Evolutionary conservation across 2,797 vertebrate species (phyloP), one percentile per base, ranked within the genome.

Genomic region (Enteromius radiatus): DNA sequence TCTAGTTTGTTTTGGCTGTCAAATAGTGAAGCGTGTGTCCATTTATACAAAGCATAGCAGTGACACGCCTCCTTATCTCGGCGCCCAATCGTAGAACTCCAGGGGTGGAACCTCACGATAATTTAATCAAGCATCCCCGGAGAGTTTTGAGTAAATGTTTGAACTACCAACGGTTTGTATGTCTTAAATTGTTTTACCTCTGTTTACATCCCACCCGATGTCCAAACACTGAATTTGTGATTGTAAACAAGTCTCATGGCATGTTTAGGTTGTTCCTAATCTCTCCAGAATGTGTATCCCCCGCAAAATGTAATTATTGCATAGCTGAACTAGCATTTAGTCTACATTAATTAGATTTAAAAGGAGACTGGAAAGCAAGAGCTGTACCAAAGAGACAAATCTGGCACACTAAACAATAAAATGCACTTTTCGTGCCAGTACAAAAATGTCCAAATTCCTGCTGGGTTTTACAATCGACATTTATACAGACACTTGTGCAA

Each of bases 141-240:
- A 85, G 95, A 95, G 94, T 93, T 88, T 95, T 91, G 89, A 91
- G 90, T 92, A 91, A 91, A 90, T 87, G 87, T 92, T 86, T 88
- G 88, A 85, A 85, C 85, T 74, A 84, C 77, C 33, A 82, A 87
- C 17, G 8, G 61, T 84, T 84, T 90, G 85, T 83, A 71, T 76
- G 74, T 84, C 84, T 90, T 87, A 64, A 87, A 89, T 89, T 87
- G 88, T 84, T 84, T 76, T 78, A 88, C 87, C 81, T 79, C 78
- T 81, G 84, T 87, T 83, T 68, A 76, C 77, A 68, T 31, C 69
- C 64, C 64, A n/a, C 76, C 82, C 73, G 36, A 10, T 69, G 36
- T 73, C 74, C 52, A 86, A 86, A 82, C 81, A 52, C 26, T 1
- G 41, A 26, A 11, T 28, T 78, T 76, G 56, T 17, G 41, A 54